Evolutionary conservation across 2,113 vertebrate species (phyloP).

Genomic region (Tylochromis polylepis): DNA sequence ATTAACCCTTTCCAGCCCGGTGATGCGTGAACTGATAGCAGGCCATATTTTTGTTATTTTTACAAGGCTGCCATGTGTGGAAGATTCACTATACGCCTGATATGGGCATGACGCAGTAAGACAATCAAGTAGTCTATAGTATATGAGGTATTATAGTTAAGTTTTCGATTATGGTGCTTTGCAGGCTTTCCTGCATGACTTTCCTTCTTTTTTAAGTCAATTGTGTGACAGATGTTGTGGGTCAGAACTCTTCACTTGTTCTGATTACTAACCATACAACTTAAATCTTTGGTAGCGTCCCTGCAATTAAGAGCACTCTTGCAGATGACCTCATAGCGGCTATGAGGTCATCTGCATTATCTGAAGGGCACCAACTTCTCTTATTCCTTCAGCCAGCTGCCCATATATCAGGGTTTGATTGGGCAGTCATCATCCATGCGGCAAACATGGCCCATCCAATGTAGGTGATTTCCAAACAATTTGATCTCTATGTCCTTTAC

Average conservation of each 20-base stretch:
- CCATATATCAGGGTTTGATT: background rate
- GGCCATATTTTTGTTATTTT: background rate
- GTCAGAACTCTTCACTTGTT: background rate
- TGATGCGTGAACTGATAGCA: background rate
- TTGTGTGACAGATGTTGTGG: background rate
- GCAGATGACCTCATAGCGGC: background rate
- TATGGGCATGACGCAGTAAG: background rate
- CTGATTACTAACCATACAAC: background rate
- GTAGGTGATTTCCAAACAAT: background rate
- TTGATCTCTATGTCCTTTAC: background rate
- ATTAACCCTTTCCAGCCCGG: background rate
- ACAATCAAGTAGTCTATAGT: background rate
- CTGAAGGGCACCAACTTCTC: too few relatives aligned
- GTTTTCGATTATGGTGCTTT: background rate
- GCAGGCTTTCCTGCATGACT: background rate
- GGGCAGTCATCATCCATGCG: background rate
- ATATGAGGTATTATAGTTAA: background rate
- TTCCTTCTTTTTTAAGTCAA: background rate
- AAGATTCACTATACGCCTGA: too few relatives aligned
- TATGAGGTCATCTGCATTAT: too few relatives aligned
- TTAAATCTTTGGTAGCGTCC: background rate
- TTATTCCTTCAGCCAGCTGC: background rate
- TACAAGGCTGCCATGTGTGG: background rate
- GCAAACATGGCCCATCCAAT: background rate
- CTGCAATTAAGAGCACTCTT: background rate